phyloP scores from a whole-genome alignment of 2,888 invertebrate genomes.

The Leucoma salicis region DNA sequence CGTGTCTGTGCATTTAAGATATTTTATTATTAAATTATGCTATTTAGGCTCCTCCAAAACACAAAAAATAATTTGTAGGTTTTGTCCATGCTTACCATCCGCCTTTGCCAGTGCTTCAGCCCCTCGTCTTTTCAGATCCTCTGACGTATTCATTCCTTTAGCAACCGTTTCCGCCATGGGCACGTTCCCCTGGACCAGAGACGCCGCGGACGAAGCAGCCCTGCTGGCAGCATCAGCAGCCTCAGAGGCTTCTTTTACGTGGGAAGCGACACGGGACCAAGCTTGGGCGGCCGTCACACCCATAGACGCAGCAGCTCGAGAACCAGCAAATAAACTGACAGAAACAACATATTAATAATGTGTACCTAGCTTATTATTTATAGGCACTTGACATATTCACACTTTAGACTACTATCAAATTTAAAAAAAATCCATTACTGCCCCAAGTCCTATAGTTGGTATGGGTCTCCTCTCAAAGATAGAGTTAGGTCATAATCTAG shows the following conservation, averaged over 20 bases:
- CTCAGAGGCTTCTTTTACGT: constrained; percentile 61
- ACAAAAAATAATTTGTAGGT: background rate
- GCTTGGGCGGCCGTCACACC: constrained; percentile 85
- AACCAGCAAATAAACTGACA: constrained; percentile 84
- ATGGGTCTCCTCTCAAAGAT: too few species aligned
- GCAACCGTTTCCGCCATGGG: constrained; percentile 77
- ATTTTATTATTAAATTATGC: too few species aligned
- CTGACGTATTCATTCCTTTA: constrained; percentile 79
- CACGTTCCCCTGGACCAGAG: constrained; percentile 51
- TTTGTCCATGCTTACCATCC: constrained; percentile 55
- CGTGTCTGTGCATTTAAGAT: too few species aligned
- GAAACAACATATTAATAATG: background rate
- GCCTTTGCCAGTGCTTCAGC: constrained; percentile 60
- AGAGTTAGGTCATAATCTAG: too few species aligned
- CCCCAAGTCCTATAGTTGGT: too few species aligned
- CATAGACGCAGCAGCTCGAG: constrained; percentile 88
- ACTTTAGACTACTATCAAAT: too few species aligned
- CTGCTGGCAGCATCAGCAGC: constrained; percentile 62
- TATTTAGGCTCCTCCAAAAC: background rate
- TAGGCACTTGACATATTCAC: too few species aligned
- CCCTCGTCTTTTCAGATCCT: constrained; percentile 77
- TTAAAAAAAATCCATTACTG: too few species aligned
- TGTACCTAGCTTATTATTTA: too few species aligned
- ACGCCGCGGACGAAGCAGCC: constrained; percentile 59
- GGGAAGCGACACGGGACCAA: constrained; percentile 83